Percentiles rank a stretch among this genome's conserved stretches.
phyloP scores from a whole-genome alignment of 1,140 invertebrate species.

The Drosophila bocki region DNA sequence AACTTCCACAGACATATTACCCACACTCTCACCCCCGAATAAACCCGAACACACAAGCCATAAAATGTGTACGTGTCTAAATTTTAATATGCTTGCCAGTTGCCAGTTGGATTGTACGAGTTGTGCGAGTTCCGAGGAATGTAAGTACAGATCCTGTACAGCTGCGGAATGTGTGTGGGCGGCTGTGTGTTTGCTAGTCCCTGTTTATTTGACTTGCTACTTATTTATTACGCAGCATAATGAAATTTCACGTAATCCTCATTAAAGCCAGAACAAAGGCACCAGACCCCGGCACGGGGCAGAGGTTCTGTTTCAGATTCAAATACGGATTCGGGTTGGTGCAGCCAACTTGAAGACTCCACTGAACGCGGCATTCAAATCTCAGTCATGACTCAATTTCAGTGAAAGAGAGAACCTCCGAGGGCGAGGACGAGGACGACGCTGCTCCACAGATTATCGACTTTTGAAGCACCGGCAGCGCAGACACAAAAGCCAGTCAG shows the following conservation, averaged over 20 bases:
- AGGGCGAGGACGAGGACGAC: not conserved
- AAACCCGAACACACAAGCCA: constrained; percentile 54
- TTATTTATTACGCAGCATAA: constrained; percentile 71
- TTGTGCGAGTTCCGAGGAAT: constrained; percentile 18
- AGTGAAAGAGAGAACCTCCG: not conserved
- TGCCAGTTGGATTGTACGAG: constrained; percentile 28
- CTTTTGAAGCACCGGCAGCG: constrained; percentile 27
- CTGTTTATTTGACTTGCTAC: constrained; percentile 74
- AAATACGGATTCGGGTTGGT: not conserved
- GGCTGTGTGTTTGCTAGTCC: constrained; percentile 9
- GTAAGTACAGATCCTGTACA: constrained; percentile 39
- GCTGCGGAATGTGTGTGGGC: constrained; percentile 30
- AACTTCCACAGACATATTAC: constrained; percentile 18
- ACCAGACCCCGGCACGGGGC: constrained; percentile 3
- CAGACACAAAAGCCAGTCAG: constrained; percentile 25
- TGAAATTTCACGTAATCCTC: constrained; percentile 74
- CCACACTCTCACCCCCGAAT: constrained; percentile 12
- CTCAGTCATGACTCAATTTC: constrained; percentile 52
- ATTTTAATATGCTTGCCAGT: constrained; percentile 73
- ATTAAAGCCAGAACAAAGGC: constrained; percentile 54
- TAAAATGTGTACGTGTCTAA: constrained; percentile 78
- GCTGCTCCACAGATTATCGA: constrained; percentile 33
- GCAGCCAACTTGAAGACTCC: constrained; percentile 31
- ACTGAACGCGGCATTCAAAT: constrained; percentile 31
- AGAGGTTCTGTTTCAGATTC: constrained; percentile 2